These are phyloP conservation scores for Ephydatia muelleri DNA, from an alignment of 37 sponge, comb jelly and placozoan species.

Conservation along the genomic window DNA sequence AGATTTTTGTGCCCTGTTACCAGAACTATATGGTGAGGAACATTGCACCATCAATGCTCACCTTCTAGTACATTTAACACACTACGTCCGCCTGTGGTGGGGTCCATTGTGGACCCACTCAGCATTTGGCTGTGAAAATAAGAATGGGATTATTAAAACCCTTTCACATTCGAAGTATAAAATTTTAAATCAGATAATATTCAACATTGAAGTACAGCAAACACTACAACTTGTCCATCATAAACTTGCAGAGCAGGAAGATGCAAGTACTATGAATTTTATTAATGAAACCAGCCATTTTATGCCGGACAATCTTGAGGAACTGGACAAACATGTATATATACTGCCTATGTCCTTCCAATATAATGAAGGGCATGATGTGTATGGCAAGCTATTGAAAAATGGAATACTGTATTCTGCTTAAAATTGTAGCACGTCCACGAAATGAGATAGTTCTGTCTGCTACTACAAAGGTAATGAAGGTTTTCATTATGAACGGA, in stretches of 20 bases:
- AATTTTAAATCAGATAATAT: conserved; percentile 28
- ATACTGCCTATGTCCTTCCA: neutral
- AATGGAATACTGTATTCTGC: no score
- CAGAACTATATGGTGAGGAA: conserved; percentile 30
- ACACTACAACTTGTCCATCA: conserved; percentile 19
- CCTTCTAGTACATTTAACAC: conserved; percentile 19
- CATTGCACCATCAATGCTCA: conserved; percentile 45
- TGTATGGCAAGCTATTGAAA: conserved; percentile 5
- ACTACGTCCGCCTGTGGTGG: conserved; percentile 34
- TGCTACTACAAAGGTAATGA: no score
- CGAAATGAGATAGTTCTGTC: no score
- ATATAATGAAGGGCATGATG: neutral
- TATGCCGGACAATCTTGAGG: no score
- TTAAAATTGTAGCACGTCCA: no score
- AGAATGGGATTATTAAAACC: conserved; percentile 17
- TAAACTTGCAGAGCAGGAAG: conserved; percentile 1
- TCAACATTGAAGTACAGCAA: conserved; percentile 10
- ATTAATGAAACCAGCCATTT: neutral
- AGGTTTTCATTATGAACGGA: no score
- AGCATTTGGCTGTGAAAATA: conserved; percentile 42
- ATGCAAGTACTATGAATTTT: neutral
- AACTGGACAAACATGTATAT: no score
- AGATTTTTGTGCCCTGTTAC: conserved; percentile 26
- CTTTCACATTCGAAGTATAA: conserved; percentile 19
- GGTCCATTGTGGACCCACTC: conserved; percentile 61